Evolutionary conservation across 92 coral and sea anemone species (phyloP), one percentile per base, ranked within the genome.

Genomic region (Porites lobata): DNA sequence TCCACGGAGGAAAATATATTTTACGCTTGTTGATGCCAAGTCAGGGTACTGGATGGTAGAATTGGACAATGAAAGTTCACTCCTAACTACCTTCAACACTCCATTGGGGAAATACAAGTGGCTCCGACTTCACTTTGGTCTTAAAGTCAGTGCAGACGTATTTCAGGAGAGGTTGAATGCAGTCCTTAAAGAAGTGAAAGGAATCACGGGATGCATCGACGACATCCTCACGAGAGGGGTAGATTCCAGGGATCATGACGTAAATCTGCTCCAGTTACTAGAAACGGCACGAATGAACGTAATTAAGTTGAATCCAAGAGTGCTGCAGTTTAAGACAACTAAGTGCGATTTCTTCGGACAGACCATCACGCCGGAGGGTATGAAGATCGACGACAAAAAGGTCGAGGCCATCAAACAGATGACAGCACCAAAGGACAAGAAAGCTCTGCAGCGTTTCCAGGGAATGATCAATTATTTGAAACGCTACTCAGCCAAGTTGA

Each of bases 371-470:
- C 70, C 69, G 8, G 29, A 52, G n/a, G 81, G 58, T 11, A 77
- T 77, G 68, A 21, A 76, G 79, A 53, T 75, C 24, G 67, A 76
- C 22, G 20, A 56, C 80, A 76, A 22, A 76, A 76, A 76, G 47
- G 67, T 76, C 1, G 80, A 57, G 18, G 22, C 67, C 80, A 21
- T 21, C 6, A 50, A 74, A 47, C 78, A 74, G 64, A 56, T 56
- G 79, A 18, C 22, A n/a, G 66, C 66, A 54, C 79, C 66, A 18
- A 75, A 75, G 20, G 50, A 75, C 50, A 53, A 75, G 79, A 56
- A 75, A 75, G 65, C 65, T 75, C 79, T 75, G 12, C 79, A 56
- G 79, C 22, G 79, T 75, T 75, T 52, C 79, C 79, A 75, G 32
- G 79, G 79, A 13, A 75, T 56, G 79, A n/a, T 75, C 14, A 75